Conservation (phyloP, 2,797 vertebrate species). For the Chaetodon trifasciatus region DNA sequence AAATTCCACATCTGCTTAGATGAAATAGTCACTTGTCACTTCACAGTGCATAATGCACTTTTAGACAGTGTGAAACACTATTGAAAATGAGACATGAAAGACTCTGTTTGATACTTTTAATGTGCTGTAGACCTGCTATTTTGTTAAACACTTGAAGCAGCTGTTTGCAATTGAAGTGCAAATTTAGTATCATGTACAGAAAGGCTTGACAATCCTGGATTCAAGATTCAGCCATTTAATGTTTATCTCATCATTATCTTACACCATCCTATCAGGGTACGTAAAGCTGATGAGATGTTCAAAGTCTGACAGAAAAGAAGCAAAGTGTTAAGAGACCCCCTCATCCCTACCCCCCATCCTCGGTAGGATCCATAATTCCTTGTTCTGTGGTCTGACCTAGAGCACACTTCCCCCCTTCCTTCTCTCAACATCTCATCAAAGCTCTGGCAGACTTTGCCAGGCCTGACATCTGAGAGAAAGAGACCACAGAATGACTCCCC, state of each 20-base stretch:
- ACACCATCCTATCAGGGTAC: constrained; percentile 36
- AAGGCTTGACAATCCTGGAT: constrained; percentile 61
- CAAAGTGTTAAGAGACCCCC: constrained; percentile 11
- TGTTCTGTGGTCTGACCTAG: constrained; percentile 70
- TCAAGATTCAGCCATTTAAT: constrained; percentile 68
- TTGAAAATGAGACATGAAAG: constrained; percentile 74
- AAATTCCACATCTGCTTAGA: constrained; percentile 81
- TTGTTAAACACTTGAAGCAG: constrained; percentile 68
- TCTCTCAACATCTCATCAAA: constrained; percentile 77
- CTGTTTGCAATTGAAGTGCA: constrained; percentile 76
- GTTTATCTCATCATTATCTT: constrained; percentile 62
- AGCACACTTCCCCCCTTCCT: constrained; percentile 57
- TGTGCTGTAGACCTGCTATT: constrained; percentile 64
- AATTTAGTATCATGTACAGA: constrained; percentile 59
- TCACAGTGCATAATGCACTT: constrained; percentile 57
- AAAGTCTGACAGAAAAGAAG: constrained; percentile 63
- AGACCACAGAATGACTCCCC: constrained; percentile 58
- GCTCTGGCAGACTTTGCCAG: constrained; percentile 66
- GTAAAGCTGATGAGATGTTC: constrained; percentile 39
- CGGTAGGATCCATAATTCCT: constrained; percentile 68
- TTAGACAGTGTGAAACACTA: constrained; percentile 51
- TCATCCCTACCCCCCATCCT: constrained; percentile 7
- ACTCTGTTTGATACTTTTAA: constrained; percentile 71
- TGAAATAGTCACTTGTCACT: constrained; percentile 74
- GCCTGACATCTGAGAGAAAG: constrained; percentile 67